Base-by-base conservation (phyloP, 2,797 vertebrate genomes). In the Aplochiton taeniatus region DNA sequence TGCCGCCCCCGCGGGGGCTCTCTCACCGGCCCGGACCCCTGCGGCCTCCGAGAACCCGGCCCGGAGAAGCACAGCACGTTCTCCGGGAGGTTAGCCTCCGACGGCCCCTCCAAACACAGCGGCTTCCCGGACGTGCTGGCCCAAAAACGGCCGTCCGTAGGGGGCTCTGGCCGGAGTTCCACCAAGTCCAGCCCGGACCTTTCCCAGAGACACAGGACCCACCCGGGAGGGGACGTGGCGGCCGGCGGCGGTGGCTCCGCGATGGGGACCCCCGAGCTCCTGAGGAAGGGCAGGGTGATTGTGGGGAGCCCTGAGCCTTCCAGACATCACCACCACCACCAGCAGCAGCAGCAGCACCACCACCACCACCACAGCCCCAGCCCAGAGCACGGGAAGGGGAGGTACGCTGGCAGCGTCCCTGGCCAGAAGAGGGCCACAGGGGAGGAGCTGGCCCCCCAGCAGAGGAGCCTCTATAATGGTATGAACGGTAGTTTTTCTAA, bases 401-500 rank as follows among this genome's bases (percentile, higher is more conserved):
- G 94, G 82, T 94, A 92, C 31, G 88, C 87, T 71, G 85, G 91
- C 17, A 88, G 90, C 67, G 90, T 94, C 58, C 83, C 82, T 51
- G 90, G 90, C 73, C 94, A 95, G 64, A 93, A 94, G 83, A 92
- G 94, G 87, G 85, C 90, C 74, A 83, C 86, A 0, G 91, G 91
- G 17, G 95, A 96, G 20, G 95, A 98, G 58, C 72, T 88, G 65
- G 88, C 93, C 49, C 90, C 94, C 69, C 95, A 96, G 86, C 96
- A 96, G 87, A 92, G 95, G 76, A 95, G 91, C 85, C 91, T 97
- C 87, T 98, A 98, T 94, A 96, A 95, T 80, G 96, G 96, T 92
- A 96, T 95, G 95, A 95, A 95, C 52, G 14, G 56, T 43, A n/a
- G 13, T 31, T 58, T 16, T 16, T 43, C 11, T 1, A 17, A 18